Evolutionary conservation across 2,113 vertebrate species (phyloP).

Genomic region (Poeciliopsis prolifica): DNA sequence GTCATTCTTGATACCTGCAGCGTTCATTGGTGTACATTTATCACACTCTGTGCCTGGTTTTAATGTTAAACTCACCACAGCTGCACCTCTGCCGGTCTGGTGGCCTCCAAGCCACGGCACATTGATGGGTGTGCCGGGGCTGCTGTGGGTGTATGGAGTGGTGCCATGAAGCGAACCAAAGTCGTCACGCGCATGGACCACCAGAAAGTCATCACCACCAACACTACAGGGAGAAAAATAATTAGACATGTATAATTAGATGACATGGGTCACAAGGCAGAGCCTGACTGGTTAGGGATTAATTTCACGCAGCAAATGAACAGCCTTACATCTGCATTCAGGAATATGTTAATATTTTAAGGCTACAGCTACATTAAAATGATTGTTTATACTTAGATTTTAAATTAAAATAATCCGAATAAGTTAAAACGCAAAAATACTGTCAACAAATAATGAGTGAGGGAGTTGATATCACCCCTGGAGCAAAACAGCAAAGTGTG

Average conservation of each 20-base stretch:
- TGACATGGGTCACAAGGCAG: not conserved
- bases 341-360: not conserved
- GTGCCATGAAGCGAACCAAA: slow-evolving; percentile 88
- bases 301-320: not conserved
- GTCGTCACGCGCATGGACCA: slow-evolving; percentile 91
- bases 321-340: not conserved
- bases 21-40: not conserved
- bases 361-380: not conserved
- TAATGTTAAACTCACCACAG: slow-evolving; percentile 85
- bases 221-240: slow-evolving; percentile 19
- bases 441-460: slow-evolving; percentile 10
- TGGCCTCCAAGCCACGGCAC: slow-evolving; percentile 96
- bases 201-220: slow-evolving; percentile 92
- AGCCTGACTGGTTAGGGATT: not conserved
- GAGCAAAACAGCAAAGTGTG: slow-evolving; percentile 9
- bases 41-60: not conserved
- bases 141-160: slow-evolving; percentile 95
- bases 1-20: not conserved
- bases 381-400: not conserved
- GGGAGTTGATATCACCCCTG: slow-evolving; percentile 20
- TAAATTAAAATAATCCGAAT: not conserved
- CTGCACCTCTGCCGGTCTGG: slow-evolving; percentile 94
- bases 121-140: slow-evolving; percentile 94
- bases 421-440: slow-evolving; percentile 11
- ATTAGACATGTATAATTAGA: not conserved